A percentile compares a stretch with the other conserved stretches of the same genome.
These are phyloP conservation scores for Ancistrus triradiatus DNA, from an alignment of 2,113 vertebrate species.

Conservation along the genomic window DNA sequence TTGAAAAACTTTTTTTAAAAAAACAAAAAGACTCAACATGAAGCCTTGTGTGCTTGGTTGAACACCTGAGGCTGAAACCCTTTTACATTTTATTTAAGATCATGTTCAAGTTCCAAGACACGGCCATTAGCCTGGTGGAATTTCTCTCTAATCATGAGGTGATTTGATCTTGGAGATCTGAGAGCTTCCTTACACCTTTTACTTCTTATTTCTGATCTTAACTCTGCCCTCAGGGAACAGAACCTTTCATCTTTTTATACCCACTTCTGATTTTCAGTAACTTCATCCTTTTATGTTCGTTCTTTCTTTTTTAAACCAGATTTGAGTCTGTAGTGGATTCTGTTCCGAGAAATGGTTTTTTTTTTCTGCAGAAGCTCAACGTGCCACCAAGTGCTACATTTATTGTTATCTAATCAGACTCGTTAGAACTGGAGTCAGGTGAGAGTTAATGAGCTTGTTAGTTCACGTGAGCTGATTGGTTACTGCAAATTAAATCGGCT, in stretches of 20 bases:
- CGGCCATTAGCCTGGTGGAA: no score
- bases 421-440: background rate
- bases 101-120: no score
- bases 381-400: background rate
- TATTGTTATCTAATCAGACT: background rate
- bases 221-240: background rate
- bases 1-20: no score
- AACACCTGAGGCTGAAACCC: no score
- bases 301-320: constrained; percentile 3
- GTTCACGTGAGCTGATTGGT: no score
- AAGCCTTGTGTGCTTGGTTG: no score
- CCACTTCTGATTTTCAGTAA: background rate
- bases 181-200: background rate
- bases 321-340: background rate
- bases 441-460: background rate
- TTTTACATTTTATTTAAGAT: no score
- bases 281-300: constrained; percentile 1
- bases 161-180: constrained; percentile 7
- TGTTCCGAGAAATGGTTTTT: no score
- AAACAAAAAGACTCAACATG: no score
- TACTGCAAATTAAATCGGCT: no score
- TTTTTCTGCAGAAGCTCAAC: background rate
- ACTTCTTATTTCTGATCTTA: constrained; percentile 7
- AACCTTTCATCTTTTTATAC: background rate
- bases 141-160: no score